Percentiles rank a stretch among this genome's conserved stretches.
Conservation (phyloP, 2,888 invertebrate species). For the Helicoverpa assulta region DNA sequence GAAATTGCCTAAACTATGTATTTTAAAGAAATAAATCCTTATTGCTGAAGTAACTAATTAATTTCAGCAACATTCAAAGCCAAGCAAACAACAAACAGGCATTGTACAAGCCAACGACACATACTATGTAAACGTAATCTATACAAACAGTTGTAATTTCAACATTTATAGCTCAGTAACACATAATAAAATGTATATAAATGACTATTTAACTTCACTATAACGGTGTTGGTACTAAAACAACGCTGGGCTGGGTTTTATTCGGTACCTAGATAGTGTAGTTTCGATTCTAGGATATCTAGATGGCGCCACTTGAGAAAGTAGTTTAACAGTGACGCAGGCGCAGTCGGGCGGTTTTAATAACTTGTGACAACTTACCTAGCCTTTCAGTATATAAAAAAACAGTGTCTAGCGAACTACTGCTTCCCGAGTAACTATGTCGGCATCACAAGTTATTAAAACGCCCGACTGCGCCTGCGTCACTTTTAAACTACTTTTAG, state of each 20-base stretch:
- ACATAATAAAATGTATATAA: slow-evolving; percentile 51
- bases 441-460: slow-evolving; percentile 16
- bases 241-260: slow-evolving; percentile 62
- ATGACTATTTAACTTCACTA: slow-evolving; percentile 58
- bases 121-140: not conserved
- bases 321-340: slow-evolving; percentile 56
- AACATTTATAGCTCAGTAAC: slow-evolving; percentile 50
- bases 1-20: too few relatives aligned
- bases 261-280: slow-evolving; percentile 60
- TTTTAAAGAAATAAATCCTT: too few relatives aligned
- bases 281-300: slow-evolving; percentile 60
- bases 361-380: not conserved
- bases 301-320: slow-evolving; percentile 68
- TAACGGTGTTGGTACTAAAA: slow-evolving; percentile 62
- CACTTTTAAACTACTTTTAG: slow-evolving; percentile 64
- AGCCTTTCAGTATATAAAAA: too few relatives aligned
- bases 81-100: too few relatives aligned
- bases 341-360: slow-evolving; percentile 55
- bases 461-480: slow-evolving; percentile 50
- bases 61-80: too few relatives aligned
- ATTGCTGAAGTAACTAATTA: too few relatives aligned
- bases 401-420: too few relatives aligned
- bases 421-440: too few relatives aligned
- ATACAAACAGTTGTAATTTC: slow-evolving; percentile 40
- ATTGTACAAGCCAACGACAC: not conserved